Evolutionary conservation across 2,888 invertebrate species (phyloP).

Genomic region (Flabesymbios commensalis): DNA sequence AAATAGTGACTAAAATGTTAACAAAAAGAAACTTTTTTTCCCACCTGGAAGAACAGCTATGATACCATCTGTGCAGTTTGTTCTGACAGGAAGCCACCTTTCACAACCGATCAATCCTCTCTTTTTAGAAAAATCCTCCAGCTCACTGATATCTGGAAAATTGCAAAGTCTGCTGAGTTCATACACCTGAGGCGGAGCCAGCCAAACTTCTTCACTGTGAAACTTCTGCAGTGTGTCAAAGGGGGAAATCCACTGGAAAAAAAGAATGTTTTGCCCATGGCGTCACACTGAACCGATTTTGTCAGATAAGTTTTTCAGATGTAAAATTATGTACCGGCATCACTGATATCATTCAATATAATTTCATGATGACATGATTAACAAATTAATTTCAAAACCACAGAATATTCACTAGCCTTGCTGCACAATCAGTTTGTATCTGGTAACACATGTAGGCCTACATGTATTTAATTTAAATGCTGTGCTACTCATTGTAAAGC

Average conservation of each 20-base stretch:
- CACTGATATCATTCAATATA: not conserved
- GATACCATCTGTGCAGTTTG: conserved; percentile 12
- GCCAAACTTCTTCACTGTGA: conserved; percentile 7
- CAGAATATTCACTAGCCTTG: not conserved
- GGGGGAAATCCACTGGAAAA: conserved; percentile 16
- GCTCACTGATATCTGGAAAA: not conserved
- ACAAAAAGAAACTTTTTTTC: too few species aligned
- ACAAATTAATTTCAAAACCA: not conserved
- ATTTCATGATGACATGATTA: too few species aligned
- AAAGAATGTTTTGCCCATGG: not conserved
- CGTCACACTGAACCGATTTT: too few species aligned
- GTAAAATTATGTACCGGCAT: not conserved
- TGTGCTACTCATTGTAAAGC: too few species aligned
- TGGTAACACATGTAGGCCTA: too few species aligned
- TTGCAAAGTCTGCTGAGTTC: conserved; percentile 10
- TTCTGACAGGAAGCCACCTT: conserved; percentile 21
- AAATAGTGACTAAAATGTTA: too few species aligned
- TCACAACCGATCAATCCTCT: conserved; percentile 4
- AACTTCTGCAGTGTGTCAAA: conserved; percentile 1
- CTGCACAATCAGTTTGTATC: too few species aligned
- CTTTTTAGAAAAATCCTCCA: conserved; percentile 2
- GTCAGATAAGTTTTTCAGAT: too few species aligned
- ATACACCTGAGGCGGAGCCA: conserved; percentile 24
- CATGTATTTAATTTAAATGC: too few species aligned
- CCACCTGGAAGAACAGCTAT: conserved; percentile 21